Evolutionary conservation across 2,113 vertebrate genomes (phyloP), one percentile per base, ranked within the genome.

Genomic region (Hippopotamus amphibius): DNA sequence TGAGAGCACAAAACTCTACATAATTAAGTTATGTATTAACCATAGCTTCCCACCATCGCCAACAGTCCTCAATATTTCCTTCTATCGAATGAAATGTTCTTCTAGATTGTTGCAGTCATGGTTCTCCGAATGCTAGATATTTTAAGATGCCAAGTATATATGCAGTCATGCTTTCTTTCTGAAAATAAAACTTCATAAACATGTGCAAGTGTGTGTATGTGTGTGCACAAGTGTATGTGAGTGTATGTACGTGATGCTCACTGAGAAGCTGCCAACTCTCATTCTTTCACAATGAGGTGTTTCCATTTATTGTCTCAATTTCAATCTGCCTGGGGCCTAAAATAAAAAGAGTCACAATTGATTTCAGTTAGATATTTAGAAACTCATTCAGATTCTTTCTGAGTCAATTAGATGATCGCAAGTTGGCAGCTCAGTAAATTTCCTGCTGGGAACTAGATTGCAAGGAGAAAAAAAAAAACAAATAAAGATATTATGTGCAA

Each of bases 281-380:
- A 98, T 98, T 98, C 97, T 98, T 98, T 97, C 50, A 95, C 95
- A 98, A 98, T 97, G 98, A 98, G 97, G 95, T 97, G 86, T 97
- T 98, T 97, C 98, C 98, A 98, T 98, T 99, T 99, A 99, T 98
- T 98, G 98, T 98, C 98, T 99, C 98, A 97, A 98, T 99, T 99
- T 98, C 98, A 98, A 96, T 96, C 98, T 98, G 98, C 98, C 98
- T 55, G 43, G 65, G 98, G 98, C 98, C 63, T 92, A 97, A 98
- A 99, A 98, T 98, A 98, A 98, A 98, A 96, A 97, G 83, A 98
- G 97, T 87, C 97, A 98, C 98, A 98, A 98, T 90, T 98, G 98
- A 98, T 98, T 98, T 98, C 97, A 87, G 97, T 93, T 88, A 30
- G 98, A 98, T 98, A 96, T 98, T 98, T 98, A 98, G 98, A 98